phyloP scores from a whole-genome alignment of 2,797 vertebrate species.

The Onychomys arenicola region DNA sequence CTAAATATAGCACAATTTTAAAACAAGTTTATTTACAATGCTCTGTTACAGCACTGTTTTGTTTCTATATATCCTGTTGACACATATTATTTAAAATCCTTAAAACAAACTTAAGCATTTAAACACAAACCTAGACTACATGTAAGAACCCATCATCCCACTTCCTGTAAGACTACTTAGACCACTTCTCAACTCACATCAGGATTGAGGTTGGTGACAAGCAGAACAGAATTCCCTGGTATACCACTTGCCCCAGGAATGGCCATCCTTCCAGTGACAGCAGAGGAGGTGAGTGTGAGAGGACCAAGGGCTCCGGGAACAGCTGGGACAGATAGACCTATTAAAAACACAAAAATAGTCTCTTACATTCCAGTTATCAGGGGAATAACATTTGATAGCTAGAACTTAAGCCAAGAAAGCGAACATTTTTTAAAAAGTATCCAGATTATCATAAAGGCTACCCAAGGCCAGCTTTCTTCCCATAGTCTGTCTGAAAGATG shows the following conservation, averaged over 20 bases:
- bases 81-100: conserved; percentile 47
- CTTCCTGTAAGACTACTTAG: conserved; percentile 40
- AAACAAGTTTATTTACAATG: conserved; percentile 45
- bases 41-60: conserved; percentile 48
- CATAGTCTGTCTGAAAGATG: neutral
- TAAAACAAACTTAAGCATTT: conserved; percentile 41
- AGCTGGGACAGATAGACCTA: conserved; percentile 87
- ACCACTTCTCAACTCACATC: conserved; percentile 88
- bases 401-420: conserved; percentile 30
- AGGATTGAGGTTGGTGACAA: conserved; percentile 93
- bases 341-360: conserved; percentile 72
- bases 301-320: conserved; percentile 87
- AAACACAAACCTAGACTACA: neutral
- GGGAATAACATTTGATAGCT: conserved; percentile 31
- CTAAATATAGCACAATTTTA: conserved; percentile 55
- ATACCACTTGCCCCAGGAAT: conserved; percentile 82
- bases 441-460: neutral
- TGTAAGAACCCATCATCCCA: neutral
- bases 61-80: conserved; percentile 21
- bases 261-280: conserved; percentile 85
- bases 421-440: conserved; percentile 21
- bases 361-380: conserved; percentile 55
- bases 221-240: conserved; percentile 89
- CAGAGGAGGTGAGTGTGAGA: conserved; percentile 84
- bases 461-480: neutral